These are phyloP conservation scores for Nymphalis urticae DNA, from an alignment of 2,888 invertebrate genomes.

Conservation along the genomic window DNA sequence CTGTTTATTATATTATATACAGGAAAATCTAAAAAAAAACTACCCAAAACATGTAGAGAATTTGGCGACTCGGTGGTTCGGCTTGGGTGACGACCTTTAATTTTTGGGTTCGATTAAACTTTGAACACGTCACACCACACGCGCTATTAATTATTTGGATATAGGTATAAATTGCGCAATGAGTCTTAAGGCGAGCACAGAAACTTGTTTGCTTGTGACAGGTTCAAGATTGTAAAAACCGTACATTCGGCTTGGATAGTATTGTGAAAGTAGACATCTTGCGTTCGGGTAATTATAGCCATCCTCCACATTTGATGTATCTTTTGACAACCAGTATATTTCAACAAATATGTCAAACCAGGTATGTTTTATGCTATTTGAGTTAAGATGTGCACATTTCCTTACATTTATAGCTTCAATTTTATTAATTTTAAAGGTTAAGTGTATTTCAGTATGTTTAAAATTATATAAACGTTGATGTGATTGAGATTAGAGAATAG, in stretches of 20 bases:
- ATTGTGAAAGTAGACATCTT: constrained; percentile 61
- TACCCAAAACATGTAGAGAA: too few species aligned
- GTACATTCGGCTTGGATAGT: constrained; percentile 42
- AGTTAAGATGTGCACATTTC: background rate
- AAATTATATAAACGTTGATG: too few species aligned
- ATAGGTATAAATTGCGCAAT: constrained; percentile 42
- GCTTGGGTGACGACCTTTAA: background rate
- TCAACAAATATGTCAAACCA: constrained; percentile 1
- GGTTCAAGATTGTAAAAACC: constrained; percentile 46
- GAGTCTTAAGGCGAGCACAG: constrained; percentile 49
- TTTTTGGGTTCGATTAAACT: background rate
- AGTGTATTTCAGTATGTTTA: background rate
- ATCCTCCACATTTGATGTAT: constrained; percentile 12
- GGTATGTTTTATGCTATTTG: background rate
- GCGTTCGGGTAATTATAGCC: constrained; percentile 32
- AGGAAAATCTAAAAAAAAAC: too few species aligned
- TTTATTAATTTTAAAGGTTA: background rate
- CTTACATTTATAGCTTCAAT: background rate
- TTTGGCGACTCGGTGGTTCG: background rate
- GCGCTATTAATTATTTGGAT: constrained; percentile 28
- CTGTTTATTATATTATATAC: too few species aligned
- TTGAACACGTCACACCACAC: constrained; percentile 41
- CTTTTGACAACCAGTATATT: constrained; percentile 13
- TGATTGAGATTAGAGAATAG: background rate
- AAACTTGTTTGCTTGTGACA: constrained; percentile 63